A percentile compares a stretch with the other conserved stretches of the same genome.
Evolutionary conservation across 53 echinoderm and acorn worm species (phyloP).

Genomic region (Luidia sarsii): DNA sequence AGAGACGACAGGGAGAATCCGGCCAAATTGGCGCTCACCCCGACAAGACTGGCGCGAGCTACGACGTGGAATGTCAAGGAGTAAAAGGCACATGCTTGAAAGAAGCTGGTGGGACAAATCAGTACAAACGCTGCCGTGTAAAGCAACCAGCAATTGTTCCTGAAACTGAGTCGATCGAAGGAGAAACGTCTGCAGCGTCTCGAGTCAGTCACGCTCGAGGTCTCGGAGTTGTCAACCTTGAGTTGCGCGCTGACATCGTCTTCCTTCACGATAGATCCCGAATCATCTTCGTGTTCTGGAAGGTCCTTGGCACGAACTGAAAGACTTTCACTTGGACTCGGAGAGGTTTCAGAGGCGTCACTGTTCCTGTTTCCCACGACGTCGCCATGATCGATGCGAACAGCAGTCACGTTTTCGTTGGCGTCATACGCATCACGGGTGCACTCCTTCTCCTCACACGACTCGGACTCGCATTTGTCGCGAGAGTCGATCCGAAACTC

Average conservation of each 20-base stretch:
- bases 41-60: constrained; percentile 19
- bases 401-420: neutral
- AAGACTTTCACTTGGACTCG: too few species aligned
- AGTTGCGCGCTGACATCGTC: neutral
- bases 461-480: neutral
- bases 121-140: constrained; percentile 45
- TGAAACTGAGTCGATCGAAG: constrained; percentile 22
- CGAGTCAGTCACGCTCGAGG: neutral
- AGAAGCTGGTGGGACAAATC: constrained; percentile 47
- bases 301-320: too few species aligned
- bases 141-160: constrained; percentile 30
- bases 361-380: too few species aligned
- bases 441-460: neutral
- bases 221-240: constrained; percentile 4
- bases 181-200: constrained; percentile 39
- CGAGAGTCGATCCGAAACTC: neutral
- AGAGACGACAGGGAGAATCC: constrained; percentile 45
- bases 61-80: constrained; percentile 53
- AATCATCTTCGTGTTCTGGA: too few species aligned
- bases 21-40: constrained; percentile 31
- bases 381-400: neutral
- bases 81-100: constrained; percentile 48
- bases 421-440: neutral
- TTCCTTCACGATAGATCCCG: too few species aligned
- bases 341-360: too few species aligned